Base-by-base conservation (phyloP, 2,797 vertebrate species). In the Fistularia tabacaria region DNA sequence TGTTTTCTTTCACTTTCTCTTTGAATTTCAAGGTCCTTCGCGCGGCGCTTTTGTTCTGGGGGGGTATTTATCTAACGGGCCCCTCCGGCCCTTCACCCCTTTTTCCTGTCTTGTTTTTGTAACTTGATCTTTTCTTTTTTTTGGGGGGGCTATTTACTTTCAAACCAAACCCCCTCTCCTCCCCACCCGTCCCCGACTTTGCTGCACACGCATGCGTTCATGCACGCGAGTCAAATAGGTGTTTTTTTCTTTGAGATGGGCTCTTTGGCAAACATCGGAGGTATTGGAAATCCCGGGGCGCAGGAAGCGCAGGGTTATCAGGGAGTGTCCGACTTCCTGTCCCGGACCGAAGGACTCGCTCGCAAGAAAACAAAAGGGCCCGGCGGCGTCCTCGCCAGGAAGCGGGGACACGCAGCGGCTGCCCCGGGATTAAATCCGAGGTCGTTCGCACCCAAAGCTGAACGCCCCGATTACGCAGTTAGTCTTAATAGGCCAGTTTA, bases 281-380 rank as follows among this genome's bases (percentile, higher is more conserved):
- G 73, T 77, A 8, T 79, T 86, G 5, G 74, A 73, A 75, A 72
- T 59, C 73, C 70, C 12, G 70, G 60, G 76, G 59, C 57, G 45
- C 65, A 81, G 84, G 85, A 87, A 86, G 81, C 67, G 56, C 25
- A 46, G 76, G 62, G 69, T 84, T 84, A 87, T 85, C 81, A 71
- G 82, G 84, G 83, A 83, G 75, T 73, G 77, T 82, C 81, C 71
- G 14, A n/a, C 77, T 82, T 87, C 85, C 85, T 59, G 71, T 72
- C 65, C 69, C 73, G 64, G 71, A 74, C 57, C 76, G 69, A 79
- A 84, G 77, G 71, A 62, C 78, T 49, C 44, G 63, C 49, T 61
- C 25, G 45, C 70, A 58, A 62, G 59, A 78, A 83, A 85, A 84
- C 80, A 84, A 85, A 81, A 83, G 67, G 15, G 50, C 54, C 25